Evolutionary conservation across 1,140 invertebrate genomes (phyloP).

Genomic region (Lasioglossum albipes): DNA sequence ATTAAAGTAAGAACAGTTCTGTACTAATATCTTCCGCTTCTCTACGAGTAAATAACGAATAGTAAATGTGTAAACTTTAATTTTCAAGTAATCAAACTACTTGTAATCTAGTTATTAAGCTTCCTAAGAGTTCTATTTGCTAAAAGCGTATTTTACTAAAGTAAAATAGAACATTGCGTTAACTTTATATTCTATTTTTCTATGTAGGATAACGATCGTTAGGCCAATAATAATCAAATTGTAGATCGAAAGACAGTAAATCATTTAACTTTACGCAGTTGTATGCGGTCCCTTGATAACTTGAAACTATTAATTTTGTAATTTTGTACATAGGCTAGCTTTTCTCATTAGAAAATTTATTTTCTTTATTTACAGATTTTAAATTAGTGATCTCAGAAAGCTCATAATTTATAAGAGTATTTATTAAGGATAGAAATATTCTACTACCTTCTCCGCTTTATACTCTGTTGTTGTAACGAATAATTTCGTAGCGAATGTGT

Average conservation of each 20-base stretch:
- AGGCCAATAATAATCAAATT: neutral
- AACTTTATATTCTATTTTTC: constrained; percentile 47
- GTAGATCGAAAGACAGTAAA: neutral
- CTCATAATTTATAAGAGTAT: neutral
- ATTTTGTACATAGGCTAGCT: constrained; percentile 2
- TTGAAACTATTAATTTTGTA: neutral
- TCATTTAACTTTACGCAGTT: neutral
- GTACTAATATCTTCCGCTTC: neutral
- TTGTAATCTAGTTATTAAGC: constrained; percentile 1
- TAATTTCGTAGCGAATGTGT: constrained; percentile 6
- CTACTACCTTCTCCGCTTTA: neutral
- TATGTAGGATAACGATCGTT: constrained; percentile 28
- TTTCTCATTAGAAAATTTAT: neutral
- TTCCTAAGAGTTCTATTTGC: neutral
- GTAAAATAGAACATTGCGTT: neutral
- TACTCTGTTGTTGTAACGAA: constrained; percentile 1
- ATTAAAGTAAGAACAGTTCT: neutral
- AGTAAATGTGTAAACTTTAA: neutral
- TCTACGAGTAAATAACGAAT: neutral
- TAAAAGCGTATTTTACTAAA: constrained; percentile 4
- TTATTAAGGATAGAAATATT: constrained; percentile 7
- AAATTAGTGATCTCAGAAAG: constrained; percentile 18
- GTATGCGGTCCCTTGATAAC: neutral
- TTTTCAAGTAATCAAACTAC: constrained; percentile 19
- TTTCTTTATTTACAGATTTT: neutral